A percentile compares a stretch with the other conserved stretches of the same genome.
Conservation (phyloP, 35 echinoderm and acorn worm species). For the Lytechinus variegatus region DNA sequence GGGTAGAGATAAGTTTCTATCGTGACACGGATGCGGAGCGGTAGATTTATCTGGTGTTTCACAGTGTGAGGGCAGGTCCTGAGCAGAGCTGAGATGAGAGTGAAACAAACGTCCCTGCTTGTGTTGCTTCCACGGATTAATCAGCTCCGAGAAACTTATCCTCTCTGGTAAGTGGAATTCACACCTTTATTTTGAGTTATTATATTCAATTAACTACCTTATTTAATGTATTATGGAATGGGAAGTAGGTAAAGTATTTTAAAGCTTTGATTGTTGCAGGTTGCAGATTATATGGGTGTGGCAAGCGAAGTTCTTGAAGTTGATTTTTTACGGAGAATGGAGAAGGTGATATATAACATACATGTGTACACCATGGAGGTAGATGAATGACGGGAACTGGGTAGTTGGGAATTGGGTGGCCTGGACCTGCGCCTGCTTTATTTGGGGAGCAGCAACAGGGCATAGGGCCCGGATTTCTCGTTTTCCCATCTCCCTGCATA, state of each 20-base stretch:
- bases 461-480: too few relatives aligned
- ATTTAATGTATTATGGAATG: background rate
- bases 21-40: background rate
- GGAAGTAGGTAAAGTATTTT: background rate
- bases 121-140: background rate
- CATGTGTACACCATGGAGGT: background rate
- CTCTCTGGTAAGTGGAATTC: background rate
- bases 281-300: too few relatives aligned
- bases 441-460: too few relatives aligned
- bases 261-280: background rate
- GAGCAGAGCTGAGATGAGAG: background rate
- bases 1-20: background rate
- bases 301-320: background rate
- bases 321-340: background rate
- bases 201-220: background rate
- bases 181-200: background rate
- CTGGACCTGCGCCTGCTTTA: too few relatives aligned
- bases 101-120: background rate
- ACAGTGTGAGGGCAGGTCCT: background rate
- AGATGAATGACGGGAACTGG: background rate
- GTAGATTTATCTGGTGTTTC: slow-evolving; percentile 8
- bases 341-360: background rate
- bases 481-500: too few relatives aligned
- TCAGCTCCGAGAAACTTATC: background rate
- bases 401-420: background rate